phyloP scores from a whole-genome alignment of 2,797 vertebrate species.

The Myoxocephalus aenaeus region DNA sequence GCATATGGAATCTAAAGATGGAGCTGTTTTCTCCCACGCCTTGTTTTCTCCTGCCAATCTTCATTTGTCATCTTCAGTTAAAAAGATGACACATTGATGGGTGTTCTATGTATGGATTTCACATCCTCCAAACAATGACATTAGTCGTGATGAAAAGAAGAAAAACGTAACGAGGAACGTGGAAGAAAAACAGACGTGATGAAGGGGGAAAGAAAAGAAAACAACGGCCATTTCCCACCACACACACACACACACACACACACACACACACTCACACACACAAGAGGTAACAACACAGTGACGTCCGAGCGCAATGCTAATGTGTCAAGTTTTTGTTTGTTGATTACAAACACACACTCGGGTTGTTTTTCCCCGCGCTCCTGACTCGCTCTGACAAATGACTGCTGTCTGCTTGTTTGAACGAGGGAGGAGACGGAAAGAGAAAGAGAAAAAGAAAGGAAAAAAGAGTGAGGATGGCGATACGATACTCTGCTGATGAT shows the following conservation, averaged over 20 bases:
- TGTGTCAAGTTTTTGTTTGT: background rate
- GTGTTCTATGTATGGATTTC: background rate
- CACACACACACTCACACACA: conserved; percentile 1
- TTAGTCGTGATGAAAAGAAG: background rate
- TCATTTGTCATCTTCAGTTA: background rate
- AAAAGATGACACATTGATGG: background rate
- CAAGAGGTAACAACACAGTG: background rate
- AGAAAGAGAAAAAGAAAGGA: background rate
- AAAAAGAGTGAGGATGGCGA: background rate
- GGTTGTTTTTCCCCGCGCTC: background rate
- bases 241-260: background rate
- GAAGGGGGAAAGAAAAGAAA: too few relatives aligned
- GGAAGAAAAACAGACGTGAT: background rate
- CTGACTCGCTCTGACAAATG: conserved; percentile 24
- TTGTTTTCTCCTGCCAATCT: background rate
- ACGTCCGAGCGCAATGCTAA: background rate
- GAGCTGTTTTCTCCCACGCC: background rate
- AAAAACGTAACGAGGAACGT: background rate
- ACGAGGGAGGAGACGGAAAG: background rate
- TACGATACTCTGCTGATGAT: background rate
- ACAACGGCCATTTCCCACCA: background rate
- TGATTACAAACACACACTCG: conserved; percentile 2
- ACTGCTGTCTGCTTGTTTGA: conserved; percentile 6
- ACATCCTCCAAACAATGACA: background rate
- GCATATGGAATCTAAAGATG: background rate